Evolutionary conservation across 2,113 vertebrate genomes (phyloP), one percentile per base, ranked within the genome.

Genomic region (Apteryx mantelli): DNA sequence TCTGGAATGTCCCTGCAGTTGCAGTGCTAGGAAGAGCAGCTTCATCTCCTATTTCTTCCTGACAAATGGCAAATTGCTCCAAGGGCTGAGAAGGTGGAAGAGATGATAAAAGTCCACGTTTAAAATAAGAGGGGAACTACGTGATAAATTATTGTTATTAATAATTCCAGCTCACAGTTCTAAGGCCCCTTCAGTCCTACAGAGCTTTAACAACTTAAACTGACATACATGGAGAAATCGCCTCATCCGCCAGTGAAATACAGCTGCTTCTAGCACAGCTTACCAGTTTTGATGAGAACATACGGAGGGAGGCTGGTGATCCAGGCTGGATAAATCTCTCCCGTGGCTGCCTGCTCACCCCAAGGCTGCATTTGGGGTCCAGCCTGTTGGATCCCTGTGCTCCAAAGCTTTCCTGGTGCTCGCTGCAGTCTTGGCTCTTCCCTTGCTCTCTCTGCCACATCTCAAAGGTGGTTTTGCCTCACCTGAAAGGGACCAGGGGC

Each of bases 11-110:
- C 52, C 68, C 70, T 4, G 5, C 5, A 68, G 55, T 11, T 82
- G 78, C 34, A 25, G n/a, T 53, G 64, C 86, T 26, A 91, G 55
- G 81, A 86, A 89, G 82, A 91, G 82, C 40, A 75, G 42, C 26
- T 94, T 73, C 58, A 17, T 78, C 70, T 94, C 86, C 55, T 38
- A 7, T 91, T 97, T 95, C 89, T 88, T 88, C 40, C 74, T 94
- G 84, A 94, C 52, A 95, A 96, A 94, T 81, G 34, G 40, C n/a
- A 95, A 96, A 91, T 68, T 91, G 63, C 61, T 91, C 3, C 36
- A 74, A 52, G 65, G 34, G 48, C 40, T 6, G 63, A 66, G 52
- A 91, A 94, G 79, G 82, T 53, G 78, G 61, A 90, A 82, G 24
- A 77, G 70, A 95, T 84, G 36, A 91, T 90, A 61, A 81, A 94